Evolutionary conservation across 92 coral and sea anemone species (phyloP), one percentile per base, ranked within the genome.

Genomic region (Zoanthus sociatus): DNA sequence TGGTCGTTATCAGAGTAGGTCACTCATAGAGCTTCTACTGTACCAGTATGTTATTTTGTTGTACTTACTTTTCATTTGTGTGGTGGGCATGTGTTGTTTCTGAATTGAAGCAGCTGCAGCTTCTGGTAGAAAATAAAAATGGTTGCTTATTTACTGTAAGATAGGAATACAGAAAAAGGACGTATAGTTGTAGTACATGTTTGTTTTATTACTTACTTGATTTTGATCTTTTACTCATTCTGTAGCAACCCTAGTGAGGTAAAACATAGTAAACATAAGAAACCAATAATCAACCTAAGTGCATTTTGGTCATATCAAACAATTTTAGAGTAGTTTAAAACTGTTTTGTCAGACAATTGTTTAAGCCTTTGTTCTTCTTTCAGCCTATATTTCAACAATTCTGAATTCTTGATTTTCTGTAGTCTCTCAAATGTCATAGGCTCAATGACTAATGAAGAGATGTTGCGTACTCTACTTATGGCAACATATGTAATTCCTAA

Each of bases 391-490:
- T 67, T 60, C 83, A 87, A 73, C 86, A 79, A 78, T 88, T 88
- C 90, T 68, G 84, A 78, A 78, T 71, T 88, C 73, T 45, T 88
- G 85, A 88, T 88, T 79, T 79, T 78, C 87, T 71, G 85, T 63
- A 88, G 90, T 88, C 90, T 88, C 53, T 79, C 86, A 79, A 69
- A 87, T 71, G 90, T 88, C 85, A 88, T 88, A 37, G 87, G 90
- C 72, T 88, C 87, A 71, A 88, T 88, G 73, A 88, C 90, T 67
- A 88, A 75, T 81, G 90, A 88, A 78, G 87, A 20, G 33, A 67
- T 20, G 42, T 67, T 67, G 32, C 72, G 72, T 67, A 67, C 72
- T 67, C 72, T 67, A 71, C 72, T 67, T 20, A 67, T 67, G 72
- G 72, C 72, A 76, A 88, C 71, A 79, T 84, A 84, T 16, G 88